Base-by-base conservation (phyloP, 2,113 vertebrate genomes). In the Clupea harengus region DNA sequence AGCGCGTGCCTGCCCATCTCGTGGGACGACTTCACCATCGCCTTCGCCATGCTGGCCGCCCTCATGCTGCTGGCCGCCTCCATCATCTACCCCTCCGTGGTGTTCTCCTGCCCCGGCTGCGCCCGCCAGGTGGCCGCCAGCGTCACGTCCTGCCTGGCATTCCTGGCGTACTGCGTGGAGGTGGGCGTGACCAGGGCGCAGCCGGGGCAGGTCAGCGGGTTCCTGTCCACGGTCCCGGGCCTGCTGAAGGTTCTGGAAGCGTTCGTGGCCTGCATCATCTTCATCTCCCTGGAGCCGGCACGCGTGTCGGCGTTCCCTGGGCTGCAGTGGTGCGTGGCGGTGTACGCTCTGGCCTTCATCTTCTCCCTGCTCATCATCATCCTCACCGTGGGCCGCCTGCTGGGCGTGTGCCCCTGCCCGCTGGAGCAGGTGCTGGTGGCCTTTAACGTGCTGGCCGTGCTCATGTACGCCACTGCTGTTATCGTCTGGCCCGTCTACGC, bases 171-270 rank as follows among this genome's bases (percentile, higher is more conserved):
- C 0, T 91, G 92, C 0, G 4, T 83, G 0, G 96, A 97, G 87
- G 97, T 96, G 88, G 94, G 90, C 0, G 87, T 97, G 5, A 95
- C 93, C 6, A 90, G 92, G 0, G 92, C 95, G 82, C 94, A 85
- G 81, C 95, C 95, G 0, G 93, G 93, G 0, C 22, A 72, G 64
- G 89, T 93, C 89, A 96, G 92, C 18, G 96, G 96, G 10, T 97
- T 97, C 91, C 95, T 98, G 50, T 95, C 95, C 81, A 96, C 97
- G 0, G 20, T 95, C 46, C 95, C 96, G 0, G 97, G 97, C 0
- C 94, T 97, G n/a, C 94, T 98, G 87, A 97, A 97, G 92, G 96
- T 98, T 80, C 92, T 97, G 0, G 97, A 98, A 85, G 92, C 93
- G 49, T 97, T 96, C 0, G 78, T 97, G 46, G 95, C 96, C 18